Conservation (phyloP, 1,140 invertebrate genomes). For the Drosophila carrolli region DNA sequence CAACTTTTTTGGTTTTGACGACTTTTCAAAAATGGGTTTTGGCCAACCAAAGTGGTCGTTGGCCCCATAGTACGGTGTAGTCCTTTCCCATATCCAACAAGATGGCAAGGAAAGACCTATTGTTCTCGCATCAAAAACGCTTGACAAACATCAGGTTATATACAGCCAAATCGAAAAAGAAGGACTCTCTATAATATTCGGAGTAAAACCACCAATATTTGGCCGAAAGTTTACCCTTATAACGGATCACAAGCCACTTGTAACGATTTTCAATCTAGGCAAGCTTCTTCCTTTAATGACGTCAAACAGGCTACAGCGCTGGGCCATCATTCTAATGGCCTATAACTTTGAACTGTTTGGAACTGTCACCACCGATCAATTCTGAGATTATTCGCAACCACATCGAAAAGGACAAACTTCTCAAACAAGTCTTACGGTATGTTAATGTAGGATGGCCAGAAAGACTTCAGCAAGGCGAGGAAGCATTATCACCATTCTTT, state of each 20-base stretch:
- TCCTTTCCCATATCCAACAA: neutral
- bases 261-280: slow-evolving; percentile 5
- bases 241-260: slow-evolving; percentile 6
- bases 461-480: neutral
- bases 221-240: slow-evolving; percentile 2
- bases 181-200: slow-evolving; percentile 7
- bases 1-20: too few relatives aligned
- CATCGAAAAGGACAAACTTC: neutral
- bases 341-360: neutral
- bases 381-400: neutral
- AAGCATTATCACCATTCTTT: too few relatives aligned
- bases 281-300: slow-evolving; percentile 9
- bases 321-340: slow-evolving; percentile 3
- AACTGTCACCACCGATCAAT: neutral
- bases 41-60: too few relatives aligned
- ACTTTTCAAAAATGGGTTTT: too few relatives aligned
- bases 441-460: neutral
- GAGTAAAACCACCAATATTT: slow-evolving; percentile 14
- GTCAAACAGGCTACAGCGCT: slow-evolving; percentile 3
- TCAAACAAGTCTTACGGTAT: neutral
- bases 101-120: slow-evolving; percentile 4
- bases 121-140: neutral
- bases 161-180: too few relatives aligned
- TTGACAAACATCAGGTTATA: slow-evolving; percentile 1
- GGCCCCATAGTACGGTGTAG: too few relatives aligned